phyloP scores from a whole-genome alignment of 1,140 invertebrate species.

The Trigoniulus corallinus region DNA sequence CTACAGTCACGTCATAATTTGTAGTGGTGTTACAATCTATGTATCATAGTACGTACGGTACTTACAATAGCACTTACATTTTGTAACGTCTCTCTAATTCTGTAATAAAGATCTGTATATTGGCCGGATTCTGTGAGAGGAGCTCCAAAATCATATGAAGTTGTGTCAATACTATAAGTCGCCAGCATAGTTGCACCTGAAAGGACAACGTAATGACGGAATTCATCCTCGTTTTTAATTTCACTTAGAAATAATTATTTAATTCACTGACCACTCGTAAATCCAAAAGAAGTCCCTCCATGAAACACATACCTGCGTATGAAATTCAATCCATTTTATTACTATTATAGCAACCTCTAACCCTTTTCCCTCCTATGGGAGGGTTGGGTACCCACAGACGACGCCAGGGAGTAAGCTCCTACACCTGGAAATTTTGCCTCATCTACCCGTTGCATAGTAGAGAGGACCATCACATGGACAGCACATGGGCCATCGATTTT shows the following conservation, averaged over 20 bases:
- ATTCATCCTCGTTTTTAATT: neutral
- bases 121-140: neutral
- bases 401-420: too few species aligned
- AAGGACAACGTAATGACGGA: too few species aligned
- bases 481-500: too few species aligned
- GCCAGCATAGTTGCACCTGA: neutral
- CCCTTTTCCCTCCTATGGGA: too few species aligned
- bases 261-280: slow-evolving; percentile 34
- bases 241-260: neutral
- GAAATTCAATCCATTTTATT: neutral
- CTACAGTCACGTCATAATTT: neutral
- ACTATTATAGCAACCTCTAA: neutral
- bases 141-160: neutral
- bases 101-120: neutral
- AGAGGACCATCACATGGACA: too few species aligned
- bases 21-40: neutral
- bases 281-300: slow-evolving; percentile 57
- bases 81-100: neutral
- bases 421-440: too few species aligned
- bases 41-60: neutral
- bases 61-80: neutral
- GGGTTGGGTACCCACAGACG: too few species aligned
- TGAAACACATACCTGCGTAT: slow-evolving; percentile 25
- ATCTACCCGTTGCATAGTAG: too few species aligned
- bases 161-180: neutral